These are phyloP conservation scores for Burhinus oedicnemus DNA, from an alignment of 2,113 vertebrate species.

Conservation along the genomic window DNA sequence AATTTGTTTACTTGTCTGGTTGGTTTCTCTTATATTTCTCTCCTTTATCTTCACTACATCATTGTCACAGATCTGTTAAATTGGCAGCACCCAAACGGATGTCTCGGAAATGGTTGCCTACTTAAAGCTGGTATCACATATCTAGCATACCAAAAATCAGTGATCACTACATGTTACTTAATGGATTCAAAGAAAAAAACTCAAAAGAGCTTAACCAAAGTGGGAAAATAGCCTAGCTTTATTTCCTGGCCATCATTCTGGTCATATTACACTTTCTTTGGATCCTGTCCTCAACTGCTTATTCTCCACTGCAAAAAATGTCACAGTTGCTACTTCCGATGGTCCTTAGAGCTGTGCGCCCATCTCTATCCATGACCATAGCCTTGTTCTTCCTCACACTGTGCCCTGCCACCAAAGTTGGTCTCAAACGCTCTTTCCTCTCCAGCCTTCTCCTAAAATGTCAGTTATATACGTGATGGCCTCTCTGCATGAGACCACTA, in stretches of 20 bases:
- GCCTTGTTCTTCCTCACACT: background rate
- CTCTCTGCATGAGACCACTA: background rate
- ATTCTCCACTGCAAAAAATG: background rate
- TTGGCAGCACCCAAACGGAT: background rate
- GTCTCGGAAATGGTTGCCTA: background rate
- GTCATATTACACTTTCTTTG: background rate
- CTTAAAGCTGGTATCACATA: background rate
- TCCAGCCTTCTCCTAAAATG: background rate
- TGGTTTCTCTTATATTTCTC: background rate
- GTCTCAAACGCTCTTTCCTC: background rate
- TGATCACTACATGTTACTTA: fast-evolving
- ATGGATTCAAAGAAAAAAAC: background rate
- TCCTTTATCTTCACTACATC: background rate
- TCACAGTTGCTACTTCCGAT: background rate
- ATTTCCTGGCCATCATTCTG: background rate
- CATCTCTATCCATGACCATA: background rate
- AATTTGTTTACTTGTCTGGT: background rate
- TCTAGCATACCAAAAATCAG: background rate
- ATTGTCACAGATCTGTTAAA: background rate
- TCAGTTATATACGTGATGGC: background rate
- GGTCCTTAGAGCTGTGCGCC: background rate
- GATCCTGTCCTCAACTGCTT: background rate
- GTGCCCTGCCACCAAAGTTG: background rate
- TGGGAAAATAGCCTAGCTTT: background rate
- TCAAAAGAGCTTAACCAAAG: background rate